phyloP scores from a whole-genome alignment of 2,888 invertebrate species.

The Herminia tarsipennalis region DNA sequence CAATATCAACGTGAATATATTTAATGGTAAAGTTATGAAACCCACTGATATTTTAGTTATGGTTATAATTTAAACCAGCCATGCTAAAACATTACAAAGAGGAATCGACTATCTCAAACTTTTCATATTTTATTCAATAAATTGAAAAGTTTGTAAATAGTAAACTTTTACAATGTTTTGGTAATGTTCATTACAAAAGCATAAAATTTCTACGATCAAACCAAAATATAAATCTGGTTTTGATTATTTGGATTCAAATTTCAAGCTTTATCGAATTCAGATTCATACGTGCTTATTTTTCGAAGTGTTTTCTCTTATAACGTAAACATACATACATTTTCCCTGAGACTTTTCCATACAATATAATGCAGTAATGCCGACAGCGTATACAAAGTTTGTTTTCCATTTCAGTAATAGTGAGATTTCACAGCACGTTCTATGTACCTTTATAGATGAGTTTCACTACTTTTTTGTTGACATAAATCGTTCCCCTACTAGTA shows the following conservation, averaged over 20 bases:
- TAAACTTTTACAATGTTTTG: too few species aligned
- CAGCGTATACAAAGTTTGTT: slow-evolving; percentile 20
- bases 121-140: too few species aligned
- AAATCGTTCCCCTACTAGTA: slow-evolving; percentile 63
- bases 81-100: too few species aligned
- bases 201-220: too few species aligned
- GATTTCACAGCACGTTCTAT: slow-evolving; percentile 36
- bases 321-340: neutral
- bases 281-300: neutral
- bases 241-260: too few species aligned
- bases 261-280: too few species aligned
- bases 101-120: too few species aligned
- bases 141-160: too few species aligned
- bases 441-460: slow-evolving; percentile 42
- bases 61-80: too few species aligned
- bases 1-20: too few species aligned
- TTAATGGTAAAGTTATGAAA: neutral
- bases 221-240: too few species aligned
- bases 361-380: slow-evolving; percentile 2
- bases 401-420: slow-evolving; percentile 37
- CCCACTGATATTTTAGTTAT: neutral
- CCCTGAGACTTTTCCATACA: neutral
- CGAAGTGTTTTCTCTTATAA: neutral
- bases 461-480: slow-evolving; percentile 75
- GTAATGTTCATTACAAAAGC: too few species aligned